Base-by-base conservation (phyloP, 2,113 vertebrate species). In the Forbesichthys agassizii region DNA sequence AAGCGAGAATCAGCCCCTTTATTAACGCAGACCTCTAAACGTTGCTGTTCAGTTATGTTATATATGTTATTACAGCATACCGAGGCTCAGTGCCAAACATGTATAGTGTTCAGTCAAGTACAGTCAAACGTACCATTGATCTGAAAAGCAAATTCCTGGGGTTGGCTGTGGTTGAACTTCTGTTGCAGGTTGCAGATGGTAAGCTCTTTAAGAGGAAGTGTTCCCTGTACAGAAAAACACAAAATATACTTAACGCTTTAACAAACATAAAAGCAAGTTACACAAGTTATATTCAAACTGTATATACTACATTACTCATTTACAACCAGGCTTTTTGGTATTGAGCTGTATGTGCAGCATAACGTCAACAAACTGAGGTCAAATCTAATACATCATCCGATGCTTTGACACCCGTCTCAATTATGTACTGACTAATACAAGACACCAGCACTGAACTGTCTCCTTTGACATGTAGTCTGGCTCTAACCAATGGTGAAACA, bases 181-280 rank as follows among this genome's bases (percentile, higher is more conserved):
- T 80, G 81, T 9, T 93, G 89, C 0, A 96, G 52, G 2, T 89
- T 93, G 51, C 78, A 90, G 80, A 98, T 89, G 0, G 74, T 89
- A 78, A 99, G 87, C 69, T 98, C 96, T n/a, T 91, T 92, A 55
- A 98, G 68, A 0, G 97, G 97, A 69, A 99, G 88, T 75, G 96
- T 93, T 1, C 94, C 96, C 97, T 99, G 88, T 5, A 65, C 53
- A 75, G 48, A 82, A 74, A 64, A 67, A n/a, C 74, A 74, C 49
- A 3, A 80, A 48, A 61, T 27, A 52, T 18, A 64, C 69, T 46
- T 18, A n/a, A 9, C n/a, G 11, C 12, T 48, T 55, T 61, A 9
- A 36, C 42, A 33, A 52, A 61, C 16, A 16, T 47, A 27, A 27
- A 27, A 27, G 27, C 27, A 27, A 27, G 27, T 27, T 27, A 3